Evolutionary conservation across 1,140 invertebrate genomes (phyloP).

Genomic region (Phymorhynchus buccinoides): DNA sequence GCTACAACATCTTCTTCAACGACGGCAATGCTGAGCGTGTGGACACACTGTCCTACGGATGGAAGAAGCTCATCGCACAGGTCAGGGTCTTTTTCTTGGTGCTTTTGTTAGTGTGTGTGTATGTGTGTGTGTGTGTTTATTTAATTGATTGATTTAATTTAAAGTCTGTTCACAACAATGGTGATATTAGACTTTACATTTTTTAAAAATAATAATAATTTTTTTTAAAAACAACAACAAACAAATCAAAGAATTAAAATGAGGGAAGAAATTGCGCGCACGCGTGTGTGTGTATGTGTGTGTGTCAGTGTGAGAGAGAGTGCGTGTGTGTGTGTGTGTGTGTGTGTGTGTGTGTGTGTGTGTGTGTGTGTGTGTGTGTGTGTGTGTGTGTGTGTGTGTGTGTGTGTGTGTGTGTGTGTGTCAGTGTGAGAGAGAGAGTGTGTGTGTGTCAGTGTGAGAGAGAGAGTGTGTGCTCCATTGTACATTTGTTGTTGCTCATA

Average conservation of each 20-base stretch:
- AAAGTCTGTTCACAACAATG: no score
- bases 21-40: slow-evolving; percentile 93
- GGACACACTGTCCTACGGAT: slow-evolving; percentile 90
- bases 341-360: no score
- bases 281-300: slow-evolving; percentile 15
- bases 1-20: slow-evolving; percentile 90
- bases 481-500: no score
- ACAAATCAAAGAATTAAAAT: no score
- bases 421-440: background rate
- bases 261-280: no score
- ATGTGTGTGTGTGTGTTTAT: slow-evolving; percentile 13
- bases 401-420: background rate
- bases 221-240: no score
- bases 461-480: no score
- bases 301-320: background rate
- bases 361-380: background rate
- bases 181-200: no score
- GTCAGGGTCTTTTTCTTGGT: slow-evolving; percentile 50
- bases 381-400: background rate
- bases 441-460: no score
- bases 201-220: no score
- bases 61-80: slow-evolving; percentile 84
- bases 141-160: no score
- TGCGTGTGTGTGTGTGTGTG: background rate
- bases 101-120: slow-evolving; percentile 9